phyloP scores from a whole-genome alignment of 2,797 vertebrate genomes.

The Hippopotamyrus pictus region DNA sequence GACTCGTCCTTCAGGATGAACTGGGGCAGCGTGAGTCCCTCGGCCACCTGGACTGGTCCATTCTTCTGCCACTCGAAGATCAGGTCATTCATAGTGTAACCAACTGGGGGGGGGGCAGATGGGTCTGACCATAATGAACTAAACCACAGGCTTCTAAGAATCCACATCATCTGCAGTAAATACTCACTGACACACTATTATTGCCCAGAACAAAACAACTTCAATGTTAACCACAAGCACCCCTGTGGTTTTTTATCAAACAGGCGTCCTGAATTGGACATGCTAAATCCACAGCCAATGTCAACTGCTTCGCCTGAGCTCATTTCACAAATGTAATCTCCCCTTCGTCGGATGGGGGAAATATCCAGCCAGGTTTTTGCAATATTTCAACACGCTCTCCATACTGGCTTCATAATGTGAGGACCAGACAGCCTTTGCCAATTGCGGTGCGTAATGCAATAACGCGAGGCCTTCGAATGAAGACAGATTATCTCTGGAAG shows the following conservation, averaged over 20 bases:
- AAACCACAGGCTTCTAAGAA: background rate
- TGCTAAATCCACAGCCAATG: background rate
- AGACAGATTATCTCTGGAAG: slow-evolving; percentile 34
- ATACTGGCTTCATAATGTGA: slow-evolving; percentile 4
- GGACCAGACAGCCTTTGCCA: slow-evolving; percentile 15
- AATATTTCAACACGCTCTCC: background rate
- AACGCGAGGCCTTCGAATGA: slow-evolving; percentile 22
- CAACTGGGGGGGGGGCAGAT: slow-evolving; percentile 64
- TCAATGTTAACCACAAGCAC: background rate
- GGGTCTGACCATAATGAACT: background rate
- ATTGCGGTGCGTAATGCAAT: slow-evolving; percentile 24
- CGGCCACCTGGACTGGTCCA: slow-evolving; percentile 88
- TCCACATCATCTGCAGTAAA: background rate
- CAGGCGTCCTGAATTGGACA: background rate
- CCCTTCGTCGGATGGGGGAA: background rate
- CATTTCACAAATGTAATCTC: background rate
- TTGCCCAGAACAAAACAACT: background rate
- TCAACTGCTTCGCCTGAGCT: background rate
- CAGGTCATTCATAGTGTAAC: slow-evolving; percentile 97
- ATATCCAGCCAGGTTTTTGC: background rate
- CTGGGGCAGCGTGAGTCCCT: slow-evolving; percentile 91
- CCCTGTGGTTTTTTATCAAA: background rate
- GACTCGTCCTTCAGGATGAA: slow-evolving; percentile 93
- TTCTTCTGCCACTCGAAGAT: slow-evolving; percentile 98
- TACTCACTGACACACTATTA: background rate